These are phyloP conservation scores for Dasyurus viverrinus DNA, from an alignment of 2,113 vertebrate genomes.

Conservation along the genomic window DNA sequence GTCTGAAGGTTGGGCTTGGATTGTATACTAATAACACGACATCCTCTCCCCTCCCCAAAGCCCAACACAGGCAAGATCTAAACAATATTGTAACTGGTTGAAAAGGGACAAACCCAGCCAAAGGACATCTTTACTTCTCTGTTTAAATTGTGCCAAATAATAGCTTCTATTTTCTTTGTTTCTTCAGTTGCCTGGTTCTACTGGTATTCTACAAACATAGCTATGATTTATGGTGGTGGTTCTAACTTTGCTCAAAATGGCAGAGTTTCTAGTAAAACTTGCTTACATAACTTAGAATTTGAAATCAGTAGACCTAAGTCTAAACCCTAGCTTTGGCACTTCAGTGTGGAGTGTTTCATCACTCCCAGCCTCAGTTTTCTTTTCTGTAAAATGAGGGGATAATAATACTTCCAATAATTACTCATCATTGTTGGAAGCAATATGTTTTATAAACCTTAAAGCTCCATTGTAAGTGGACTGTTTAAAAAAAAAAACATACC, in stretches of 20 bases:
- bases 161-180: neutral
- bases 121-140: neutral
- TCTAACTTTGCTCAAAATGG: neutral
- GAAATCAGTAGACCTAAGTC: neutral
- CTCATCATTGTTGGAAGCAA: neutral
- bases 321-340: neutral
- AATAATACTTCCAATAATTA: neutral
- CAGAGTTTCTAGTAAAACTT: neutral
- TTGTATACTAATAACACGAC: neutral
- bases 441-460: neutral
- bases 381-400: accelerated
- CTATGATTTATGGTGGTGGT: neutral
- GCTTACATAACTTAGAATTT: neutral
- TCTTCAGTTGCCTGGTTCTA: neutral
- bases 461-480: neutral
- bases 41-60: neutral
- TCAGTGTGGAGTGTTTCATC: accelerated
- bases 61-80: neutral
- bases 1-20: neutral
- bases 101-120: neutral
- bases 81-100: neutral
- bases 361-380: neutral
- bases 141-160: neutral
- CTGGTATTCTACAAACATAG: neutral
- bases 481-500: neutral